A percentile compares a stretch with the other conserved stretches of the same genome.
These are phyloP conservation scores for Iselma pallidipennis DNA, from an alignment of 2,888 invertebrate genomes.

Conservation along the genomic window DNA sequence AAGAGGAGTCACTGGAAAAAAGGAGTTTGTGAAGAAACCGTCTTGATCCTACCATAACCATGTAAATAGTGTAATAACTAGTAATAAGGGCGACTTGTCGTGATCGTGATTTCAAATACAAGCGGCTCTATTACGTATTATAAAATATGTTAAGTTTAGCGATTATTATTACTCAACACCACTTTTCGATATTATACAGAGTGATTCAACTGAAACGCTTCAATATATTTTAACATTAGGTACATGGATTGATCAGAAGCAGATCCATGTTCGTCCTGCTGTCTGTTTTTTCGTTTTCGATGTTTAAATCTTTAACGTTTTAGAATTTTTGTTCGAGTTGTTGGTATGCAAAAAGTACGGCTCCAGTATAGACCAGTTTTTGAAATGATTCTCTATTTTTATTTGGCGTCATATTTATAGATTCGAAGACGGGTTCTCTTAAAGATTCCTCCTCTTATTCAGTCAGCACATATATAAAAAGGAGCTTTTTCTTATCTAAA, in stretches of 20 bases:
- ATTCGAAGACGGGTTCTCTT: background rate
- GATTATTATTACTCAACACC: background rate
- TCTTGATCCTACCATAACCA: background rate
- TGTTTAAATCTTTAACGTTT: too few species aligned
- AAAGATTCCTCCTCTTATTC: background rate
- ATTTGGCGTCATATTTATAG: background rate
- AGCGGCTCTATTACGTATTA: constrained; percentile 1
- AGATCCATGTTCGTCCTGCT: background rate
- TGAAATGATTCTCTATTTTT: background rate
- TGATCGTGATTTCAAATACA: background rate
- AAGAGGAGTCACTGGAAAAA: background rate
- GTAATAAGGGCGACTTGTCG: background rate
- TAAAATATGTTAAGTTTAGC: background rate
- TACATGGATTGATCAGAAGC: background rate
- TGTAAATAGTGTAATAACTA: background rate
- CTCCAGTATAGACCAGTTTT: background rate
- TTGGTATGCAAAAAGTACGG: background rate
- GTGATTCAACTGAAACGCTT: background rate
- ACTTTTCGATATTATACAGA: background rate
- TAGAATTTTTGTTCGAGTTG: background rate
- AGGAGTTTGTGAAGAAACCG: too few species aligned
- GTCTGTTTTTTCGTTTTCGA: too few species aligned
- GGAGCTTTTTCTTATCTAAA: too few species aligned
- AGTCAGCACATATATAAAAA: too few species aligned
- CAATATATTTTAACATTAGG: background rate